Conservation (phyloP, 2,797 vertebrate genomes). For the Macroramphosus scolopax region DNA sequence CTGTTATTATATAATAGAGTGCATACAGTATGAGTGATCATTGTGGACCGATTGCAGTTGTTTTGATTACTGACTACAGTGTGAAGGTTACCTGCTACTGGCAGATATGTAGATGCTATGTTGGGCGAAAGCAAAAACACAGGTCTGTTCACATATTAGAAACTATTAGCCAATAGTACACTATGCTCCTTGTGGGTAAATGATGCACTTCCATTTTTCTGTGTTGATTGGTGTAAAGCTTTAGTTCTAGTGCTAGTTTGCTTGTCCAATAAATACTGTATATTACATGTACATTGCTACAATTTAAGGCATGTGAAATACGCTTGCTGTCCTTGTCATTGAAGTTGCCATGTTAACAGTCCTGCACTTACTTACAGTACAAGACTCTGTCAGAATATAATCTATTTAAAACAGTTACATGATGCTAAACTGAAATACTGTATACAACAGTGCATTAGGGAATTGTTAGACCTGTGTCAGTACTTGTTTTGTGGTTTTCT, state of each 20-base stretch:
- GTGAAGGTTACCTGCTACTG: constrained; percentile 4
- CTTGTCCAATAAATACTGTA: constrained; percentile 53
- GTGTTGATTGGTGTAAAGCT: constrained; percentile 50
- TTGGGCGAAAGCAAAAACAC: constrained; percentile 15
- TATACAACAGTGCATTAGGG: constrained; percentile 42
- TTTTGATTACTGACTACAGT: constrained; percentile 23
- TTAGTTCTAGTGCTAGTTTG: constrained; percentile 52
- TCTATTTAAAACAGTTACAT: constrained; percentile 37
- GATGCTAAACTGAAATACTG: constrained; percentile 41
- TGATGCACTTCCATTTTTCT: constrained; percentile 46
- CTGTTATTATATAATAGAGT: constrained; percentile 24
- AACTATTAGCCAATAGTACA: constrained; percentile 36
- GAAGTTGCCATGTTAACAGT: constrained; percentile 50
- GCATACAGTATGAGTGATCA: constrained; percentile 5
- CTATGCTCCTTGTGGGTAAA: constrained; percentile 44
- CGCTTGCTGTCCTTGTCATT: constrained; percentile 47
- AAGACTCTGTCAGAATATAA: constrained; percentile 32
- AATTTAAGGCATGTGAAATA: constrained; percentile 59
- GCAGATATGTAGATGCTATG: constrained; percentile 5
- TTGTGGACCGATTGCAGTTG: constrained; percentile 21
- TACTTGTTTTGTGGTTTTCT: constrained; percentile 56
- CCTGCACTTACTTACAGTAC: constrained; percentile 47
- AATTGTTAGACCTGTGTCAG: constrained; percentile 44
- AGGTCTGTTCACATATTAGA: constrained; percentile 24
- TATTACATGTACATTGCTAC: constrained; percentile 51